These are phyloP conservation scores for Agrochola litura DNA, from an alignment of 2,888 invertebrate species.

Conservation along the genomic window DNA sequence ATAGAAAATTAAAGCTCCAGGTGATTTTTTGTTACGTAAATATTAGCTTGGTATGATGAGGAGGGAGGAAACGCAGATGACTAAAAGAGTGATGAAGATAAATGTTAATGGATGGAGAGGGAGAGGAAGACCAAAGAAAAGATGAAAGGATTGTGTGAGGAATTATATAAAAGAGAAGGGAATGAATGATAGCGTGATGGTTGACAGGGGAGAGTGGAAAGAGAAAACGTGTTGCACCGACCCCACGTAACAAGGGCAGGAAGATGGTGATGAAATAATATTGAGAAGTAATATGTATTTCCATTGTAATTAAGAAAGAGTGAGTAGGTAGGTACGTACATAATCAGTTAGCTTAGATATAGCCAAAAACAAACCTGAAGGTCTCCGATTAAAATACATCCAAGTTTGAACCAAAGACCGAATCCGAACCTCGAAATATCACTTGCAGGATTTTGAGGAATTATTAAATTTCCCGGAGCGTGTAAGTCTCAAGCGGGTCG, in stretches of 20 bases:
- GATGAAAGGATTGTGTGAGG: no score
- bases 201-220: no score
- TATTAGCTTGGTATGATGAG: not conserved
- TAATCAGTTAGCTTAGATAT: not conserved
- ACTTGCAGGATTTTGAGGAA: constrained; percentile 77
- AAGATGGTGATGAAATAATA: no score
- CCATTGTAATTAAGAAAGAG: not conserved
- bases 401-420: constrained; percentile 63
- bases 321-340: not conserved
- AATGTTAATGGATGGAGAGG: no score
- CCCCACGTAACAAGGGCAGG: no score
- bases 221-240: no score
- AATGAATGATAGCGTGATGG: no score
- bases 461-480: constrained; percentile 77
- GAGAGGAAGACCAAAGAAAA: no score
- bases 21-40: not conserved
- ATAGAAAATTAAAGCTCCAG: not conserved
- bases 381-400: constrained; percentile 42
- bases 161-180: no score
- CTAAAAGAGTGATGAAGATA: no score
- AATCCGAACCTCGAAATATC: constrained; percentile 74
- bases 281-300: not conserved
- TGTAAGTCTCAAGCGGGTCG: constrained; percentile 72
- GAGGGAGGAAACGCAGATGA: no score
- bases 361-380: constrained; percentile 25